Evolutionary conservation across 2,888 invertebrate species (phyloP), one percentile per base, ranked within the genome.

Genomic region (Phasia obesa): DNA sequence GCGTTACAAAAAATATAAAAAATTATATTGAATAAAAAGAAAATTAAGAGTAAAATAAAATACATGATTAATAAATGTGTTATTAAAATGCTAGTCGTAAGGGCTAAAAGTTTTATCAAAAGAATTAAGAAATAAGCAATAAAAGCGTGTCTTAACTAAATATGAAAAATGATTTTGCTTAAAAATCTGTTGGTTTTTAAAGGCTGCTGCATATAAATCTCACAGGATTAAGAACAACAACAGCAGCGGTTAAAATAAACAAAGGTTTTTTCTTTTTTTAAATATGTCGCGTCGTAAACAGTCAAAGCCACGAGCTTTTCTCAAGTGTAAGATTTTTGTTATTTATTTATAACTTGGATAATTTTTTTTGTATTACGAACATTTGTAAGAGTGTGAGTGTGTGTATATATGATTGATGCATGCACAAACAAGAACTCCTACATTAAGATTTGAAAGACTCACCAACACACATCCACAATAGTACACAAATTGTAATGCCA

Each of bases 251-350:
- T 75, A 23, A 35, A 49, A 65, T 65, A 75, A 75, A 74, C 57
- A 74, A 59, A 60, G 19, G 57, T 51, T 42, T 71, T 71, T 53
- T 5, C 35, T 47, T 71, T 53, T 5, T 47, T 47, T 13, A 69
- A 78, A 69, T 71, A 93, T 95, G 95, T 94, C 95, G 86, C 93
- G 95, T 86, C 92, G 94, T 87, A 95, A 95, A 90, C 95, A 95
- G 90, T 94, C 94, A 55, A 94, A 94, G 88, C 95, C 95, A 85
- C 93, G 94, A 88, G 94, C 94, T 84, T 92, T 94, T 85, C 87
- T 90, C 77, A 94, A 94, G 93, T 93, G 94, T 94, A 92, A 94
- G 94, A 89, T 77, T n/a, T 59, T 64, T 62, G 31, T 69, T 69
- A 44, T 53, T 60, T 77, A 25, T 53, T 77, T 73, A 47, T 59